Percentiles rank a stretch among this genome's conserved stretches.
These are phyloP conservation scores for Spheniscus mendiculus DNA, from an alignment of 2,113 vertebrate species.

Conservation along the genomic window DNA sequence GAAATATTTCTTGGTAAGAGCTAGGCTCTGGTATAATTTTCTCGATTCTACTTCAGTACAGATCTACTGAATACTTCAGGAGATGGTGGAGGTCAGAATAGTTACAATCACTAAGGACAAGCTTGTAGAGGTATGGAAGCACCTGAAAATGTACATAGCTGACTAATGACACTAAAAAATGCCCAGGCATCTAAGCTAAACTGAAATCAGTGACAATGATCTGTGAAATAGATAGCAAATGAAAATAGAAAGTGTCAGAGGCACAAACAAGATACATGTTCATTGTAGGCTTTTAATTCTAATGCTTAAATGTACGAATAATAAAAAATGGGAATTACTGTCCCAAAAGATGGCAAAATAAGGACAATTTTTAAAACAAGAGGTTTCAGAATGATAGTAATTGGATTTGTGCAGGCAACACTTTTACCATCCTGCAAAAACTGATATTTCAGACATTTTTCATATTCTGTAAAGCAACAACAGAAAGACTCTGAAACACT, in stretches of 20 bases:
- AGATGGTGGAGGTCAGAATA: neutral
- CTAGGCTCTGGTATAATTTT: neutral
- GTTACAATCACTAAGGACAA: neutral
- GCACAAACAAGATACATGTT: neutral
- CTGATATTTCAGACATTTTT: neutral
- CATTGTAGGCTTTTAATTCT: neutral
- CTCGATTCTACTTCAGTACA: neutral
- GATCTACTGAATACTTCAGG: neutral
- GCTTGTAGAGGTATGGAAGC: neutral
- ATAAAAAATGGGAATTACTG: neutral
- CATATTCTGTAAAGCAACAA: neutral
- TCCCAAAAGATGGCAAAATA: neutral
- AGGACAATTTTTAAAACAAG: neutral
- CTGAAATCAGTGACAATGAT: neutral
- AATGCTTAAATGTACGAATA: neutral
- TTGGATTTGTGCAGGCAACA: neutral
- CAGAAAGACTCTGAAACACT: neutral
- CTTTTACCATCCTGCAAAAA: neutral
- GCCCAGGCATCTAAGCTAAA: neutral
- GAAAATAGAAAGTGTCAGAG: neutral
- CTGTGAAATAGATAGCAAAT: neutral
- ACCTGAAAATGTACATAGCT: neutral
- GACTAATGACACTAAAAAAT: neutral
- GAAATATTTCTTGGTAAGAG: neutral
- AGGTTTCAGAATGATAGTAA: neutral